Percentiles rank a stretch among this genome's conserved stretches.
Evolutionary conservation across 2,797 vertebrate species (phyloP).

Genomic region (Telmatherina bonti): DNA sequence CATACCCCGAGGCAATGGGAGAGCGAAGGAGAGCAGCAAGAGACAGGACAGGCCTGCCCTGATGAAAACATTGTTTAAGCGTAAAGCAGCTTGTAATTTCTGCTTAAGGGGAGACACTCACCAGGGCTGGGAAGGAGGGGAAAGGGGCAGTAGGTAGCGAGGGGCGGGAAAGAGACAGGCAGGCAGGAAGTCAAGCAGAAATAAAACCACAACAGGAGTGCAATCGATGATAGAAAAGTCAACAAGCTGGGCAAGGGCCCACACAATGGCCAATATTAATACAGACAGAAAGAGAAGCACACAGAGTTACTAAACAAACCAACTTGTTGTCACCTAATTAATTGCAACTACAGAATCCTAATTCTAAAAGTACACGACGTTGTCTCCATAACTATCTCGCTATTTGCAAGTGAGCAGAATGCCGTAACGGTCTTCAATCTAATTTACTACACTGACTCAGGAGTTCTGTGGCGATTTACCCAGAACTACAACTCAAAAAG

Average conservation of each 20-base stretch:
- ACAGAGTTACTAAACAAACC: constrained; percentile 4
- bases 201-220: constrained; percentile 58
- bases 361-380: not conserved
- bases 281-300: constrained; percentile 8
- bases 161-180: constrained; percentile 35
- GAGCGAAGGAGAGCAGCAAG: constrained; percentile 45
- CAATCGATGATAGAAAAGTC: constrained; percentile 58
- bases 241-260: constrained; percentile 33
- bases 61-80: constrained; percentile 81
- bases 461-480: not conserved
- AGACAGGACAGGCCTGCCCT: constrained; percentile 74
- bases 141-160: constrained; percentile 22
- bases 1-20: constrained; percentile 59
- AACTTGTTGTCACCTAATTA: not conserved
- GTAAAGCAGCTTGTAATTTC: constrained; percentile 80
- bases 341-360: not conserved
- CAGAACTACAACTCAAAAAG: constrained; percentile 23
- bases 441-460: not conserved
- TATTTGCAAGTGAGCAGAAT: not conserved
- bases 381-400: not conserved
- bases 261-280: constrained; percentile 6
- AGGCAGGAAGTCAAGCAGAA: constrained; percentile 63
- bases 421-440: not conserved
- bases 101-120: constrained; percentile 73
- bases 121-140: constrained; percentile 50